Base-by-base conservation (phyloP, 2,888 invertebrate genomes). In the Nomada lathburiana region DNA sequence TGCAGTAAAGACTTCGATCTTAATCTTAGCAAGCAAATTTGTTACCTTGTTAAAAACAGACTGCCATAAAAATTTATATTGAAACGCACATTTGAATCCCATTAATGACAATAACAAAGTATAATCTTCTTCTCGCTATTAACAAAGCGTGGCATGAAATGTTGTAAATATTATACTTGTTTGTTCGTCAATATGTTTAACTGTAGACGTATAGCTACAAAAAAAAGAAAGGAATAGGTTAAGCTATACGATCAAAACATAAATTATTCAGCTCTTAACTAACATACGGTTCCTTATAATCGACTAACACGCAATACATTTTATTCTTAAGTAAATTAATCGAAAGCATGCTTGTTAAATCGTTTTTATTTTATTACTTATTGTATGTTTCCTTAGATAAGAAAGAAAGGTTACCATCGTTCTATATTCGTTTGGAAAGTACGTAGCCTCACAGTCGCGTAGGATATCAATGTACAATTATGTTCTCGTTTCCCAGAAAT, bases 341-440 rank as follows among this genome's bases (percentile, higher is more conserved):
- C 0, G n/a, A 52, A 59, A 36, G n/a, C 29, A 73, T 11, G 11
- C 11, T 53, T 42, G 23, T 67, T 68, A 47, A 71, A 67, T 42
- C 47, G 63, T 23, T 62, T 62, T 23, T 62, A 50, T 63, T 36
- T 44, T 68, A 63, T 60, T 20, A 60, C 20, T 52, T 60, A 18
- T 60, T 50, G 18, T 11, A 67, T 57, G 9, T 78, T 71, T 64
- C 44, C 36, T 53, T 53, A 83, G 18, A 72, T 71, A 67, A 57
- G 52, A 59, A 71, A 75, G 67, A 71, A 83, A 83, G 83, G 78
- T 83, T 83, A 83, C 83, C 83, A 83, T 75, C 78, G 69, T 83
- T 83, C 63, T 63, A 67, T 20, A 55, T n/a, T 57, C 52, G 20
- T 29, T 75, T 63, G 47, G 20, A 57, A 74, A 64, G n/a, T 74